Percentiles rank a stretch among this genome's conserved stretches.
These are phyloP conservation scores for Zophobas atratus DNA, from an alignment of 1,140 invertebrate genomes.

Conservation along the genomic window DNA sequence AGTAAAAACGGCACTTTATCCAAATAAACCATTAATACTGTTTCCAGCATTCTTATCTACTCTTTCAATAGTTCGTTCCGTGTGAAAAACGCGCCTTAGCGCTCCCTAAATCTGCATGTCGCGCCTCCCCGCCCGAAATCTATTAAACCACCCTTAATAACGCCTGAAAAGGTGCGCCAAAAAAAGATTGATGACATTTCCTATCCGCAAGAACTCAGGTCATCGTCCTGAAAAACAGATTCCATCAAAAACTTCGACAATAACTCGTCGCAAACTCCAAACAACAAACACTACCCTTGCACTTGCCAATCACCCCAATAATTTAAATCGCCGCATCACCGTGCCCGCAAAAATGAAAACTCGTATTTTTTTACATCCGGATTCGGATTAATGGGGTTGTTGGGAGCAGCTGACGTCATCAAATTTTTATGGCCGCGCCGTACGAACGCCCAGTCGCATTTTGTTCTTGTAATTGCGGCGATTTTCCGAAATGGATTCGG, in stretches of 20 bases:
- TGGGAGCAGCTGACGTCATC: background rate
- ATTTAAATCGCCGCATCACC: background rate
- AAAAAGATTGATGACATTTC: constrained; percentile 16
- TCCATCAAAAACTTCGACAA: too few species aligned
- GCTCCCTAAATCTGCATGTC: too few species aligned
- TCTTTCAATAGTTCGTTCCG: too few species aligned
- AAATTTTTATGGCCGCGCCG: background rate
- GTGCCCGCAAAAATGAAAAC: background rate
- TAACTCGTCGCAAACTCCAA: too few species aligned
- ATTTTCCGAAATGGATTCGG: too few species aligned
- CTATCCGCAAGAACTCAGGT: constrained; percentile 16
- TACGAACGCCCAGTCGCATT: background rate
- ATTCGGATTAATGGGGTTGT: background rate
- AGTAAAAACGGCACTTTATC: too few species aligned
- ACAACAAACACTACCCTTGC: too few species aligned
- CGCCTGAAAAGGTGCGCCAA: constrained; percentile 13
- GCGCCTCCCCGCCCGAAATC: background rate
- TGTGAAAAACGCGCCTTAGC: too few species aligned
- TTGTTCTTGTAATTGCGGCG: too few species aligned
- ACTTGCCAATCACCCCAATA: background rate
- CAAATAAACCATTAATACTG: too few species aligned
- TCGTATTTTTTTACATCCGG: background rate
- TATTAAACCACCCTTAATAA: constrained; percentile 20
- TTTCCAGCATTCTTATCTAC: too few species aligned
- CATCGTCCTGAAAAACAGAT: background rate